phyloP scores from a whole-genome alignment of 2,888 invertebrate genomes.

The Nephrotoma guestfalica region DNA sequence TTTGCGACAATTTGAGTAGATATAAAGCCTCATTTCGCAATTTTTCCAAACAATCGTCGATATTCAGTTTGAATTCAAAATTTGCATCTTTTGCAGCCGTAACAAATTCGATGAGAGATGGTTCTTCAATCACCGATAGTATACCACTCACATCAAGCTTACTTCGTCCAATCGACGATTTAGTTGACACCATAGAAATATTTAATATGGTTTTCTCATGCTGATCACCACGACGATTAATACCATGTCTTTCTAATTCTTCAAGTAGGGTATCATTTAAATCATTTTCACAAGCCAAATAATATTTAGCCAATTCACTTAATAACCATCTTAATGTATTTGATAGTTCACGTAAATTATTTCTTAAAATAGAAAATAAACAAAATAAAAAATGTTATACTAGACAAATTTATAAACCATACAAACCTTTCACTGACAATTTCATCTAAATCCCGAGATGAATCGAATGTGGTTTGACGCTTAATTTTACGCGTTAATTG shows the following conservation, averaged over 20 bases:
- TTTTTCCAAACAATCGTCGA: slow-evolving; percentile 50
- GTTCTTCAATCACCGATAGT: slow-evolving; percentile 45
- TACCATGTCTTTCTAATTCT: slow-evolving; percentile 24
- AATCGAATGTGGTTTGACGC: slow-evolving; percentile 30
- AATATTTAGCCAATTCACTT: slow-evolving; percentile 55
- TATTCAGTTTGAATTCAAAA: slow-evolving; percentile 34
- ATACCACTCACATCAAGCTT: slow-evolving; percentile 51
- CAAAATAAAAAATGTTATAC: slow-evolving; percentile 6
- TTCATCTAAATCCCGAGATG: slow-evolving; percentile 26
- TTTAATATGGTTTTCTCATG: slow-evolving; percentile 1
- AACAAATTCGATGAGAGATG: slow-evolving; percentile 39
- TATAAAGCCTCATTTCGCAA: slow-evolving; percentile 55
- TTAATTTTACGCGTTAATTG: slow-evolving; percentile 30
- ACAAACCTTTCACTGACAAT: slow-evolving; percentile 22
- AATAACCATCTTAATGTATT: slow-evolving; percentile 48
- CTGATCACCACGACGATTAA: neutral
- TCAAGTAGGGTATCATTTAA: slow-evolving; percentile 58
- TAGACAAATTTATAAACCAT: neutral
- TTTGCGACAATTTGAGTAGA: slow-evolving; percentile 44
- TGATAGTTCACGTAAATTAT: slow-evolving; percentile 50
- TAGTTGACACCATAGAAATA: slow-evolving; percentile 16
- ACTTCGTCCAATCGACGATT: slow-evolving; percentile 38
- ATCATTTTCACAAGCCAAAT: slow-evolving; percentile 62
- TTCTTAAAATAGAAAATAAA: slow-evolving; percentile 33
- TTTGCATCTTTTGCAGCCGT: slow-evolving; percentile 35